These are phyloP conservation scores for Garra rufa DNA, from an alignment of 2,113 vertebrate species.

Conservation along the genomic window DNA sequence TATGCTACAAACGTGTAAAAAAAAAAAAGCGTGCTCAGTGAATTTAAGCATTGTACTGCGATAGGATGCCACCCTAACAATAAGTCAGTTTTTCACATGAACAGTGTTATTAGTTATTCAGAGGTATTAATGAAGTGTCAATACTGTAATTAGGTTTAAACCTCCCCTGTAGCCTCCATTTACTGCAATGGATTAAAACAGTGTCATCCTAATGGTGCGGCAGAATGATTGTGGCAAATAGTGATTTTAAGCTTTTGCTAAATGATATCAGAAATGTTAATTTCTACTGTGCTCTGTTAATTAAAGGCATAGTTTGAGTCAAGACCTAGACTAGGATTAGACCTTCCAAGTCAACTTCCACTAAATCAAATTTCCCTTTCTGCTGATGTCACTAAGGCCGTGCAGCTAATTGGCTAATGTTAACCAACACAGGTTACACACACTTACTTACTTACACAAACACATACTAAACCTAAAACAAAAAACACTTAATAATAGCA, in stretches of 20 bases:
- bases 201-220: conserved; percentile 46
- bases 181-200: conserved; percentile 59
- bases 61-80: no score
- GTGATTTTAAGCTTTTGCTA: neutral
- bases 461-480: no score
- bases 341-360: neutral
- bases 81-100: conserved; percentile 31
- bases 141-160: conserved; percentile 62
- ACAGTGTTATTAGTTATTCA: conserved; percentile 67
- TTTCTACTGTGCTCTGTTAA: neutral
- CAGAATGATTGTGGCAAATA: conserved; percentile 50
- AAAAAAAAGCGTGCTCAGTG: no score
- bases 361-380: neutral
- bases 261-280: neutral
- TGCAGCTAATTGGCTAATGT: neutral
- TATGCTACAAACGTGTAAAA: no score
- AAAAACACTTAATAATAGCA: no score
- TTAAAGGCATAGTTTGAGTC: neutral
- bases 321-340: neutral
- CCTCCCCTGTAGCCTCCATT: conserved; percentile 50
- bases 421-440: neutral
- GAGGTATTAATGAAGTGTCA: conserved; percentile 66
- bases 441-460: no score
- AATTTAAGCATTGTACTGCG: no score
- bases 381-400: neutral